These are phyloP conservation scores for Perdita meconis DNA, from an alignment of 2,888 invertebrate genomes.

Conservation along the genomic window DNA sequence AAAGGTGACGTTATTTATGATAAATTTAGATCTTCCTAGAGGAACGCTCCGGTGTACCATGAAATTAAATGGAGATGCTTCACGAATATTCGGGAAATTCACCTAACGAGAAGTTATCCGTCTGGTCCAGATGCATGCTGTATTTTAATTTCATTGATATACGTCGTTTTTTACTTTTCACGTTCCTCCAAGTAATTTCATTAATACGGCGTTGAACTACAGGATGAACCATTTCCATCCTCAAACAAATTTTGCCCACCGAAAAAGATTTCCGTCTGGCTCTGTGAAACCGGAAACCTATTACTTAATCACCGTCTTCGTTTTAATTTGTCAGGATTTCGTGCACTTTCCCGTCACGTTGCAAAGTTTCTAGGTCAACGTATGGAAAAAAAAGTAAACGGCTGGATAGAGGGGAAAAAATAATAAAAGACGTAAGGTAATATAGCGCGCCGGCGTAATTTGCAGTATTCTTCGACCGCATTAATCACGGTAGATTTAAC, in stretches of 20 bases:
- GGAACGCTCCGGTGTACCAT: background rate
- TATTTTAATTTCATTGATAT: constrained; percentile 4
- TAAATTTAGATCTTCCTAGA: background rate
- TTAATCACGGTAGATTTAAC: constrained; percentile 57
- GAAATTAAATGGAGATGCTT: background rate
- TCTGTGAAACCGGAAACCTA: constrained; percentile 32
- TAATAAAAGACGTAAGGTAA: constrained; percentile 46
- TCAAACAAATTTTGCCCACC: constrained; percentile 20
- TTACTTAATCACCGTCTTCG: constrained; percentile 48
- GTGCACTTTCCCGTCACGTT: constrained; percentile 33
- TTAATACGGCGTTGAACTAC: constrained; percentile 26
- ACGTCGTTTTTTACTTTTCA: background rate
- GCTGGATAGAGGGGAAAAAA: background rate
- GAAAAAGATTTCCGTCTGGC: constrained; percentile 13
- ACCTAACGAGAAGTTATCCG: background rate
- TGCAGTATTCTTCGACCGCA: constrained; percentile 33
- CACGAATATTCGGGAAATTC: background rate
- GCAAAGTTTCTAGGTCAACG: constrained; percentile 54
- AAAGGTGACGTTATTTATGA: background rate
- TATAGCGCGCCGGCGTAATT: constrained; percentile 44
- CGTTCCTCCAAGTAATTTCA: constrained; percentile 38
- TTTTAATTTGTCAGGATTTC: constrained; percentile 54
- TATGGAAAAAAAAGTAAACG: constrained; percentile 33
- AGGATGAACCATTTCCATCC: constrained; percentile 1
- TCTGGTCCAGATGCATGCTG: background rate